These are phyloP conservation scores for Acropora yongei DNA, from an alignment of 64 coral and sea anemone species.

Conservation along the genomic window DNA sequence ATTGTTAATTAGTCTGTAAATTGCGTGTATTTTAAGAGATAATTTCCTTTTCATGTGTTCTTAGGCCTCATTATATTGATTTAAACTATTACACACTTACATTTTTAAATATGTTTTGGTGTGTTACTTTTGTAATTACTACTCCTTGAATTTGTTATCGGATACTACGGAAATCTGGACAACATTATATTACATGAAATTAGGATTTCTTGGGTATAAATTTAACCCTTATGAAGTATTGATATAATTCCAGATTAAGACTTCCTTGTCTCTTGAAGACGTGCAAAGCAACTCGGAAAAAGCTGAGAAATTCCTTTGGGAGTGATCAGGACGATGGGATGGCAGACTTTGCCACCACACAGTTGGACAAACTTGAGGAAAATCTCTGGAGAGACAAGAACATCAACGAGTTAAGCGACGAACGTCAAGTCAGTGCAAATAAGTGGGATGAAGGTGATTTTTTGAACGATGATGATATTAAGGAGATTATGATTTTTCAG, in stretches of 20 bases:
- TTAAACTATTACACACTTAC: no score
- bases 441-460: conserved; percentile 20
- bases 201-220: not conserved
- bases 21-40: no score
- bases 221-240: not conserved
- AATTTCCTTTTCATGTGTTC: no score
- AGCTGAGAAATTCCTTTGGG: not conserved
- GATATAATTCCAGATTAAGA: not conserved
- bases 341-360: not conserved
- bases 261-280: conserved; percentile 16
- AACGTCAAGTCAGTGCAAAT: not conserved
- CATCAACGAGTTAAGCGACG: not conserved
- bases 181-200: not conserved
- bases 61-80: no score
- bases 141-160: no score
- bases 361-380: conserved; percentile 38
- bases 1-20: no score
- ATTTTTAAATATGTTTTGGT: no score
- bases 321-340: not conserved
- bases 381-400: conserved; percentile 41
- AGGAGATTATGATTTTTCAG: conserved; percentile 89
- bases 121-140: no score
- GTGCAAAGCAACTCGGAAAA: not conserved
- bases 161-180: no score
- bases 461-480: conserved; percentile 88